A percentile compares a stretch with the other conserved stretches of the same genome.
These are phyloP conservation scores for Semotilus atromaculatus DNA, from an alignment of 2,797 vertebrate species.

Conservation along the genomic window DNA sequence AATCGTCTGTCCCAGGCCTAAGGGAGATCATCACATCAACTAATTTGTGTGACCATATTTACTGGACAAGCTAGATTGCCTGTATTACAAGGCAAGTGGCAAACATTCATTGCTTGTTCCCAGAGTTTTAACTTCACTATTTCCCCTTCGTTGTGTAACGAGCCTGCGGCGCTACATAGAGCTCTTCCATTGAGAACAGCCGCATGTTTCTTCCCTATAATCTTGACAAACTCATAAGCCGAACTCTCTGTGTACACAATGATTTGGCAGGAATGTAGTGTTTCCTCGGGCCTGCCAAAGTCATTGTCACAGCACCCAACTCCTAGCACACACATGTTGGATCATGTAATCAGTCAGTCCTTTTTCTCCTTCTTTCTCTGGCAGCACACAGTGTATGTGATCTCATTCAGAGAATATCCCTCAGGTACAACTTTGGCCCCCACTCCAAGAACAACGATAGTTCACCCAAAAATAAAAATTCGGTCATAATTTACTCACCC, in stretches of 20 bases:
- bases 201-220: slow-evolving; percentile 50
- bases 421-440: slow-evolving; percentile 29
- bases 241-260: slow-evolving; percentile 55
- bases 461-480: slow-evolving; percentile 7
- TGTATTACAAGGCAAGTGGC: neutral
- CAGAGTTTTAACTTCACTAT: neutral
- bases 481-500: neutral
- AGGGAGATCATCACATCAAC: neutral
- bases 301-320: slow-evolving; percentile 60
- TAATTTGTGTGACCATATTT: neutral
- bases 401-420: slow-evolving; percentile 52
- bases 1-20: too few species aligned
- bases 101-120: slow-evolving; percentile 11
- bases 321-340: slow-evolving; percentile 55
- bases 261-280: slow-evolving; percentile 59
- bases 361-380: slow-evolving; percentile 32
- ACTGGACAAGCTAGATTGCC: neutral
- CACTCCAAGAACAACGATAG: neutral
- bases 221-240: slow-evolving; percentile 38
- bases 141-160: slow-evolving; percentile 21
- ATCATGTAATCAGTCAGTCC: slow-evolving; percentile 52
- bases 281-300: slow-evolving; percentile 50
- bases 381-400: slow-evolving; percentile 34
- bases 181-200: slow-evolving; percentile 27
- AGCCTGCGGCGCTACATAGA: slow-evolving; percentile 32